Evolutionary conservation across 2,113 vertebrate species (phyloP), one percentile per base, ranked within the genome.

Genomic region (Phocoena phocoena): DNA sequence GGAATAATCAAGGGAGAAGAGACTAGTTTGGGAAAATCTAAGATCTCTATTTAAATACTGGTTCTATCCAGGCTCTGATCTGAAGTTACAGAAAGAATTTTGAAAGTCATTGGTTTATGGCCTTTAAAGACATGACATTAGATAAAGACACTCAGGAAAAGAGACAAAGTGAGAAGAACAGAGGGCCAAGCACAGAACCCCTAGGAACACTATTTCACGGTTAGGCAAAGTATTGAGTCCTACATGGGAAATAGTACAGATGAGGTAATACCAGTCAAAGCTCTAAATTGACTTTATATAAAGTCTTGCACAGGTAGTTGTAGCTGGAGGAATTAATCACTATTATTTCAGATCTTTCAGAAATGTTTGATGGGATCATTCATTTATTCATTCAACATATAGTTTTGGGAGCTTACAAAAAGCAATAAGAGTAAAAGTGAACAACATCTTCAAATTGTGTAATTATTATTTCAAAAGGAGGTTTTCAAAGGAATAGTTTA

Each of bases 401-500:
- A 82, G 36, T 86, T 71, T 73, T 21, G 70, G 70, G 47, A 73
- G 28, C 14, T n/a, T 89, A 79, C 2, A 65, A 36, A 84, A 55
- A 81, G 47, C 13, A 93, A 13, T 17, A 90, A 91, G 79, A 81
- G 77, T 18, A 55, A 92, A 89, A 92, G 41, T 44, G 26, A 95
- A 73, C 6, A 58, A 60, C 31, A 86, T 80, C n/a, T 92, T 88
- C 73, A 89, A 89, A 41, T 21, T 63, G 50, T 62, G 8, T 31
- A 95, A 74, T 13, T 82, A 80, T 67, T 83, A 83, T 88, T 82
- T 93, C 50, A 80, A 90, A 79, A 95, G 67, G 11, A 86, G 62
- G 17, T 79, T 84, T 93, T 90, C 20, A 77, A 55, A 84, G 20
- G 31, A 76, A 55, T 63, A 36, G 8, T 86, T 36, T 92, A 60